Evolutionary conservation across 1,140 invertebrate species (phyloP), one percentile per base, ranked within the genome.

Genomic region (Phenacoccus solenopsis): DNA sequence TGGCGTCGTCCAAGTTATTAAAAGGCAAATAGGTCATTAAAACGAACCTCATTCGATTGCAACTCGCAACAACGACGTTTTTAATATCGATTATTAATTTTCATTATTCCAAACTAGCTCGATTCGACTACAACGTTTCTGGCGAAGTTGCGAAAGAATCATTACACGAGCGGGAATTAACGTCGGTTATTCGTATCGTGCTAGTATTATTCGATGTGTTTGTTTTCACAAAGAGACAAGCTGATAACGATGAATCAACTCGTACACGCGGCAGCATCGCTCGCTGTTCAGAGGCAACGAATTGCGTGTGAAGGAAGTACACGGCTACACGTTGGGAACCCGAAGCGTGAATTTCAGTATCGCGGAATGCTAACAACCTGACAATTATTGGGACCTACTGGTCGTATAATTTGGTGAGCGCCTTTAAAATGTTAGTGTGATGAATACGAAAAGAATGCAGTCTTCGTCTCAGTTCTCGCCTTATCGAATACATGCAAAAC

Each of bases 321-420:
- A 49, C n/a, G n/a, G n/a, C n/a, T n/a, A n/a, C 13, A 49, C 13
- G 12, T 49, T 49, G 38, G 38, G 38, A 49, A 49, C 38, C n/a
- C n/a, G n/a, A n/a, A n/a, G n/a, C 38, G 38, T 49, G 38, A 10
- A 49, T 49, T 49, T 49, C 20, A 49, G 38, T 3, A 49, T 49
- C 38, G n/a, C n/a, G 38, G 38, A 49, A 49, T 49, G 38, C 38
- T 49, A 49, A 49, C 38, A n/a, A 49, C 38, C 38, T 49, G 38
- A 49, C 38, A 49, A 49, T 49, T 49, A 49, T 49, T 49, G 38
- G 38, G 13, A 49, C 3, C n/a, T n/a, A n/a, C n/a, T n/a, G 20
- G 12, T 49, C 38, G 38, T 49, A 49, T 49, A 49, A 49, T 49
- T 49, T 49, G 12, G 38, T 49, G 38, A 10, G 38, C 16, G 16